These are phyloP conservation scores for Apostichopus leukothele DNA, from an alignment of 53 echinoderm and acorn worm genomes.

Conservation along the genomic window DNA sequence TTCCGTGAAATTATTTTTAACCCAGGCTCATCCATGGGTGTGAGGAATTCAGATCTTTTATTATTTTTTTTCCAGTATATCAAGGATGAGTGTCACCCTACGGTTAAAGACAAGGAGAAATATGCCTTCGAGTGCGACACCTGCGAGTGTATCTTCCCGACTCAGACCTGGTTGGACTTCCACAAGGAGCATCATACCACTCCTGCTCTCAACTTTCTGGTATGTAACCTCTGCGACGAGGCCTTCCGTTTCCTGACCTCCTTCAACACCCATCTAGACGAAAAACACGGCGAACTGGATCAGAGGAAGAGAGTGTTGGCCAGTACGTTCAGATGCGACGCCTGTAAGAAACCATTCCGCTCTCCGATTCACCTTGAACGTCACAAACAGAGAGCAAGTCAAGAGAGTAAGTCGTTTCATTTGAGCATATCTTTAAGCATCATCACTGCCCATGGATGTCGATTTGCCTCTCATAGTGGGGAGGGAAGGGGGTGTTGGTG, in stretches of 20 bases:
- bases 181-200: slow-evolving; percentile 77
- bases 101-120: slow-evolving; percentile 60
- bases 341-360: slow-evolving; percentile 87
- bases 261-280: slow-evolving; percentile 72
- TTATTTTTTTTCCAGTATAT: slow-evolving; percentile 12
- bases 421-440: not conserved
- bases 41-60: not conserved
- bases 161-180: slow-evolving; percentile 83
- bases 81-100: slow-evolving; percentile 86
- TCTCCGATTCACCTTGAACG: slow-evolving; percentile 86
- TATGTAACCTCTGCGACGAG: slow-evolving; percentile 82
- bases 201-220: slow-evolving; percentile 70
- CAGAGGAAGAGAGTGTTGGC: slow-evolving; percentile 72
- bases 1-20: too few species aligned
- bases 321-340: slow-evolving; percentile 91
- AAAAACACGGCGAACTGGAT: slow-evolving; percentile 63
- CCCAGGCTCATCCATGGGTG: too few species aligned
- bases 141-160: slow-evolving; percentile 75
- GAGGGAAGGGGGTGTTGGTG: too few species aligned
- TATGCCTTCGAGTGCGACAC: slow-evolving; percentile 73
- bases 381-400: slow-evolving; percentile 75
- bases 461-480: too few species aligned
- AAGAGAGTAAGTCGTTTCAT: slow-evolving; percentile 59
- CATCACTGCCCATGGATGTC: too few species aligned
- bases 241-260: slow-evolving; percentile 73